These are phyloP conservation scores for Myotis davidii DNA, from an alignment of 2,113 vertebrate species.

Conservation along the genomic window DNA sequence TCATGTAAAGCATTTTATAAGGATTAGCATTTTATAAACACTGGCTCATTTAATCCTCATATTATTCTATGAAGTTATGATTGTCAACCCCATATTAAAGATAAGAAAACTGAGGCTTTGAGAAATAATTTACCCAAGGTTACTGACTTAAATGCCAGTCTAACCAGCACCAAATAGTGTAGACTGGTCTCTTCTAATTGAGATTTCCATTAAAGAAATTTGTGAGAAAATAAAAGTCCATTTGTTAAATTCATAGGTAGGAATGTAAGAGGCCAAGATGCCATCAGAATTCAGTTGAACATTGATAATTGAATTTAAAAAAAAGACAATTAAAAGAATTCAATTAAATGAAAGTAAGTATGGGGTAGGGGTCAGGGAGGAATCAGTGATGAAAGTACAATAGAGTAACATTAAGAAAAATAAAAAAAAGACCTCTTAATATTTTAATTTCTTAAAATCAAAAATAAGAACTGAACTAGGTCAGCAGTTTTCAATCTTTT, in stretches of 20 bases:
- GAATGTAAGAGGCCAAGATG: neutral
- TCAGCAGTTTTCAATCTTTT: neutral
- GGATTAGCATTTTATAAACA: conserved; percentile 29
- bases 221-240: conserved; percentile 10
- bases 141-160: neutral
- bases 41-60: conserved; percentile 18
- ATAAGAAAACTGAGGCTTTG: conserved; percentile 15
- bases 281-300: conserved; percentile 28
- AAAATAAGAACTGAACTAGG: conserved; percentile 25
- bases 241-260: conserved; percentile 13
- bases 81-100: neutral
- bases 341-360: neutral
- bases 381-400: neutral
- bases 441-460: neutral
- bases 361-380: fast-evolving
- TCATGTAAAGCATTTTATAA: neutral
- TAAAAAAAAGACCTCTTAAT: neutral
- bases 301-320: neutral
- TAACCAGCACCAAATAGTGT: neutral
- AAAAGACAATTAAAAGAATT: neutral
- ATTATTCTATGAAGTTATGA: neutral
- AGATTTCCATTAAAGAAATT: conserved; percentile 11
- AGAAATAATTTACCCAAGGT: neutral
- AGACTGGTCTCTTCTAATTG: conserved; percentile 8
- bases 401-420: neutral